Evolutionary conservation across 2,113 vertebrate species (phyloP), one percentile per base, ranked within the genome.

Genomic region (Gasterosteus nipponicus): DNA sequence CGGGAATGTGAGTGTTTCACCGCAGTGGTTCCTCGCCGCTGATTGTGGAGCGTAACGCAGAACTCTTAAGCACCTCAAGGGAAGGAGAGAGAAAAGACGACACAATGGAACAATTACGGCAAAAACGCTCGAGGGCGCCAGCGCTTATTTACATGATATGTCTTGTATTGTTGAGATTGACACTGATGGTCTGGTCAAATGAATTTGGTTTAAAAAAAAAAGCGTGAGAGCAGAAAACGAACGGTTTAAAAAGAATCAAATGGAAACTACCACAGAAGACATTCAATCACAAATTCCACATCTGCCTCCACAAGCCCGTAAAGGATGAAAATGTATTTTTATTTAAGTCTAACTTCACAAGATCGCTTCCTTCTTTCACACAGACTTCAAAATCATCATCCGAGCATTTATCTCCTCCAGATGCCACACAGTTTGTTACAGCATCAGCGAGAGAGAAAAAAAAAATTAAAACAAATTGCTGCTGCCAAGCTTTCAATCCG

Each of bases 111-210:
- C 58, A 22, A 69, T 26, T 29, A 69, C 11, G 10, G 35, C 49
- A 35, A 18, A n/a, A 26, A 81, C 62, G 26, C 49, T 53, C 15
- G 3, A 14, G 14, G 70, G 49, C 44, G 60, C 39, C 47, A 69
- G 66, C 38, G 66, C 66, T 39, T 51, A 84, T 85, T 82, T 78
- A 78, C 72, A 82, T 82, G 69, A 38, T 38, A 7, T 1, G 35
- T 38, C 35, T 38, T 33, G 5, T 5, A 7, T 18, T 49, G 18
- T 49, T 0, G 14, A 2, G 47, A 44, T 47, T 47, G 16, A 47
- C 5, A 19, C 16, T 8, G 7, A 19, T 11, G 15, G 16, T 7
- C 7, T 18, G 46, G 7, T 47, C 2, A 19, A 49, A 49, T 49
- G 18, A 49, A 49, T 19, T 8, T 2, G 18, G 18, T 49, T 7